These are phyloP conservation scores for Lamellibrachia luymesi DNA, from an alignment of 1,140 invertebrate species.

Conservation along the genomic window DNA sequence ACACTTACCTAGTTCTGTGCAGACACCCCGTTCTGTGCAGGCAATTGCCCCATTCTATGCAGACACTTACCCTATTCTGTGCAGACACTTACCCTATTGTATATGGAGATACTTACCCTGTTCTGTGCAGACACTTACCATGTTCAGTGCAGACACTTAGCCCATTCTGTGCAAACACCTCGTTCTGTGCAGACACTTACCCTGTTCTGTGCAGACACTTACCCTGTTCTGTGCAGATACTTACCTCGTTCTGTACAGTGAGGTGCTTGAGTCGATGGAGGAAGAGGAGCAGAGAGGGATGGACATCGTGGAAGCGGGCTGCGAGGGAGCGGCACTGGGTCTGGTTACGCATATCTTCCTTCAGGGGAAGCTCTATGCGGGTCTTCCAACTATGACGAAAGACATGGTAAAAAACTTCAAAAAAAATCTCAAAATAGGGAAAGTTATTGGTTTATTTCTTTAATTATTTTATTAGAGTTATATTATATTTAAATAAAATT, in stretches of 20 bases:
- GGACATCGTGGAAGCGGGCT: conserved; percentile 29
- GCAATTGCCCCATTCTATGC: no score
- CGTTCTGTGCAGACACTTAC: no score
- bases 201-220: neutral
- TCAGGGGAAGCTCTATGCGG: conserved; percentile 26
- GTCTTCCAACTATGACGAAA: conserved; percentile 18
- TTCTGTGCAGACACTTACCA: no score
- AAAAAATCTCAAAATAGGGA: neutral
- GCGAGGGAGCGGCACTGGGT: conserved; percentile 16
- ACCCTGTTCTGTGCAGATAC: conserved; percentile 20
- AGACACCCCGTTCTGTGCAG: no score
- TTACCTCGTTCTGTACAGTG: conserved; percentile 8
- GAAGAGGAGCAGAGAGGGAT: conserved; percentile 30
- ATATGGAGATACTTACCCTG: no score
- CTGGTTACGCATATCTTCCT: neutral
- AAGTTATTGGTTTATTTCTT: neutral
- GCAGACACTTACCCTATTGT: no score
- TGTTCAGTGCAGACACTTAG: no score
- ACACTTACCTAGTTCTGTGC: no score
- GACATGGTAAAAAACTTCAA: neutral
- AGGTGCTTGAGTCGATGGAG: conserved; percentile 28
- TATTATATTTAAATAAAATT: no score
- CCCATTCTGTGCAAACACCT: no score
- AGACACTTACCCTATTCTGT: no score
- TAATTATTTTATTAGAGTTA: no score